Evolutionary conservation across 2,113 vertebrate genomes (phyloP), one percentile per base, ranked within the genome.

Genomic region (Epinephelus cyanopodus): DNA sequence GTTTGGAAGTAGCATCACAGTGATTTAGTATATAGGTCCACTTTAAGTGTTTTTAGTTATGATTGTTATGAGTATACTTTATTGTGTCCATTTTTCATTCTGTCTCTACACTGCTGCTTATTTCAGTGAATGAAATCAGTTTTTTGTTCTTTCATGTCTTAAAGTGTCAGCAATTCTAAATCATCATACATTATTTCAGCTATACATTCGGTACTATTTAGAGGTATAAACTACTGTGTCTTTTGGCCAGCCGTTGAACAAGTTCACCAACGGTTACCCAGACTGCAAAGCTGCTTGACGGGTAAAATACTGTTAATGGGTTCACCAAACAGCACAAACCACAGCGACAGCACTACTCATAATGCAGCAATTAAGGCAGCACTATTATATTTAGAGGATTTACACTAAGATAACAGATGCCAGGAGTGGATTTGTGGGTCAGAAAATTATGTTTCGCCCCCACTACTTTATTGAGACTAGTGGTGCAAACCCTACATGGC

Each of bases 351-450:
- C 23, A 67, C 45, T 6, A 50, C 47, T 67, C 47, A 21, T 27
- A 29, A 67, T 67, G 47, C 65, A 19, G 47, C 65, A 67, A 50
- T 67, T 50, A 66, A 67, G 47, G 47, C 47, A 33, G 65, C 25
- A 67, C 47, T 67, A 33, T 52, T 86, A 85, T 52, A 82, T 82
- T 67, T 70, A 74, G 77, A 90, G 84, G 81, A 82, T 87, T 88
- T 87, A 70, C 75, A 77, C 66, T 42, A 17, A 64, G 73, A 77
- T 81, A 87, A 84, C 73, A 90, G 85, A 90, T 84, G 81, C 45
- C 81, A 45, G 71, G 62, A 61, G 45, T 75, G 77, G 78, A 79
- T 89, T 87, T 91, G 54, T 77, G 63, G 79, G 60, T 77, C 84
- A 87, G 68, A 61, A 54, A 80, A 79, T 50, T 73, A 15, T 71